Evolutionary conservation across 1,140 invertebrate species (phyloP).

Genomic region (Semibalanus balanoides): DNA sequence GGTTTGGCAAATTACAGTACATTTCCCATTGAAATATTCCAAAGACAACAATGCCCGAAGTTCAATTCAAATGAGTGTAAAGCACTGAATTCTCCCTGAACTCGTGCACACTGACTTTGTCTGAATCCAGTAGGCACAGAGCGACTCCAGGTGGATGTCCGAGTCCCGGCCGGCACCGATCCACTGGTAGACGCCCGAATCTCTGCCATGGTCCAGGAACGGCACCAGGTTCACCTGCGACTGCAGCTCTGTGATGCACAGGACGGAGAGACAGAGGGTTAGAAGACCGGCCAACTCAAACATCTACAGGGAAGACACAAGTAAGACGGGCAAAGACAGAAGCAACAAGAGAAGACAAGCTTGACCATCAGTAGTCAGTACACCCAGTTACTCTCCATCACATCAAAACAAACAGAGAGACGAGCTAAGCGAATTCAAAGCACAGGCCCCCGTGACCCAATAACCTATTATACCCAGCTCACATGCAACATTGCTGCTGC

Average conservation of each 20-base stretch:
- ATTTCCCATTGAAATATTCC: too few species aligned
- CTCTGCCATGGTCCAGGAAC: conserved; percentile 74
- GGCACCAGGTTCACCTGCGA: conserved; percentile 75
- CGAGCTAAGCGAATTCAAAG: too few species aligned
- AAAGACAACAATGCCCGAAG: too few species aligned
- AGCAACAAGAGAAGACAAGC: background rate
- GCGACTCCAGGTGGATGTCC: conserved; percentile 53
- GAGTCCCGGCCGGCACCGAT: conserved; percentile 86
- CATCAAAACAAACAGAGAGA: too few species aligned
- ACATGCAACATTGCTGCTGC: too few species aligned
- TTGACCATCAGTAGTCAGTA: background rate
- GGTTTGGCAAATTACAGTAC: too few species aligned
- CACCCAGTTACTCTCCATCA: too few species aligned
- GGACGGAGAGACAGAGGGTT: conserved; percentile 1
- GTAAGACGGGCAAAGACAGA: background rate
- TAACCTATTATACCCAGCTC: too few species aligned
- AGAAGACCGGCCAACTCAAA: background rate
- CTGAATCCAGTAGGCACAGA: conserved; percentile 62
- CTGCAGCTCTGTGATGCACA: conserved; percentile 37
- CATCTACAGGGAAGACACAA: background rate
- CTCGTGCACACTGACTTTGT: conserved; percentile 31
- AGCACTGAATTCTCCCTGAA: too few species aligned
- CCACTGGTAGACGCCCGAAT: conserved; percentile 65
- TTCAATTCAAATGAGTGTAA: too few species aligned
- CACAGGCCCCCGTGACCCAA: too few species aligned